Evolutionary conservation across 2,113 vertebrate genomes (phyloP).

Genomic region (Pituophis catenifer): DNA sequence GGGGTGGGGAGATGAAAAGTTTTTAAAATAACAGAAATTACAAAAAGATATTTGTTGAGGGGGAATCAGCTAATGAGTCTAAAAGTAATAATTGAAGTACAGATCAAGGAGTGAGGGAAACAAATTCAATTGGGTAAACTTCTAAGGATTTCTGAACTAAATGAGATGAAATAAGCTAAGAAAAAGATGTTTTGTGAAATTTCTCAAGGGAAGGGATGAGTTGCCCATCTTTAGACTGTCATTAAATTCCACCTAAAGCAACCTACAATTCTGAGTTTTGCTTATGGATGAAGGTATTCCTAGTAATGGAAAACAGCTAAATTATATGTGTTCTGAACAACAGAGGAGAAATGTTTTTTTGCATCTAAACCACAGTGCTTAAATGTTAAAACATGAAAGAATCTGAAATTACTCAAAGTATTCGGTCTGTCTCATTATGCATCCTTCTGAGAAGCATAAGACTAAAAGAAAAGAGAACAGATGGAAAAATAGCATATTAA

Average conservation of each 20-base stretch:
- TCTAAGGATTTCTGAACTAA: not conserved
- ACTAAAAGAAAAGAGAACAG: not conserved
- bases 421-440: not conserved
- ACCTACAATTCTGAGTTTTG: not conserved
- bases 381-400: not conserved
- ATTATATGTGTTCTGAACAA: not conserved
- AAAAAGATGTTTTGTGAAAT: not conserved
- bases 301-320: not conserved
- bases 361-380: not conserved
- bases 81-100: not conserved
- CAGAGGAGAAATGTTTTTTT: not conserved
- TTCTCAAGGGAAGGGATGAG: not conserved
- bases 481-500: conserved; percentile 28
- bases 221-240: not conserved
- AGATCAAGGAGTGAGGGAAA: not conserved
- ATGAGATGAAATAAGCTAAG: not conserved
- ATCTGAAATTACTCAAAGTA: not conserved
- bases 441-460: not conserved
- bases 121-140: not conserved
- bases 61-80: not conserved
- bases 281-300: not conserved
- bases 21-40: not conserved
- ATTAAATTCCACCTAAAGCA: not conserved
- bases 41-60: not conserved
- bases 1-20: not conserved